These are phyloP conservation scores for Heliornis fulica DNA, from an alignment of 2,113 vertebrate species.

Conservation along the genomic window DNA sequence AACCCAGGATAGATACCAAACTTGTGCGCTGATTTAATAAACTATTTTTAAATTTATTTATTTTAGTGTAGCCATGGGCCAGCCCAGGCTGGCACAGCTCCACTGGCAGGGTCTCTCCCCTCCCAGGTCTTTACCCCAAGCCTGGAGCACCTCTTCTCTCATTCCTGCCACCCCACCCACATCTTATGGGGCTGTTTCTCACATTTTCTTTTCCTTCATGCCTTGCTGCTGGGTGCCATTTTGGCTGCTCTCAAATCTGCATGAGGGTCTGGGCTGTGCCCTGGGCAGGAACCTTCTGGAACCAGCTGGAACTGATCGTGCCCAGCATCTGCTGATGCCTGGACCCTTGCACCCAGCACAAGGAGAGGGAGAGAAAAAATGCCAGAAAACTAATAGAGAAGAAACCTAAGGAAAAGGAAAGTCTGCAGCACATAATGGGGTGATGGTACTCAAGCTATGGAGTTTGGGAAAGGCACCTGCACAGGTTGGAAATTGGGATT, in stretches of 20 bases:
- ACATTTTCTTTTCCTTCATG: rapidly evolving
- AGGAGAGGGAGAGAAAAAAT: neutral
- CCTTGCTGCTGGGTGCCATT: rapidly evolving
- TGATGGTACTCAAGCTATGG: rapidly evolving
- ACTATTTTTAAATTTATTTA: no score
- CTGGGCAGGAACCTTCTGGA: neutral
- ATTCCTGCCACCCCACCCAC: rapidly evolving
- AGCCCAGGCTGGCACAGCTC: neutral
- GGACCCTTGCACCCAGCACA: rapidly evolving
- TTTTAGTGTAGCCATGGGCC: neutral
- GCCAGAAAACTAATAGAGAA: neutral
- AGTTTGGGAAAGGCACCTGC: neutral
- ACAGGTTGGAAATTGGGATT: no score
- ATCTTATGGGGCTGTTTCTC: rapidly evolving
- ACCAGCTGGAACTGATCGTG: rapidly evolving
- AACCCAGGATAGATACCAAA: neutral
- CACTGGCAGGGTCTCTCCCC: no score
- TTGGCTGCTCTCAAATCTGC: neutral
- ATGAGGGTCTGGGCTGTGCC: neutral
- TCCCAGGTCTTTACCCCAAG: no score
- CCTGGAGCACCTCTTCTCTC: neutral
- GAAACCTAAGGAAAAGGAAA: neutral
- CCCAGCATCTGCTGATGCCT: rapidly evolving
- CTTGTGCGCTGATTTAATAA: neutral
- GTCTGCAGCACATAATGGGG: neutral